A percentile compares a stretch with the other conserved stretches of the same genome.
Evolutionary conservation across 92 coral and sea anemone genomes (phyloP).

Genomic region (Paragorgia papillata): DNA sequence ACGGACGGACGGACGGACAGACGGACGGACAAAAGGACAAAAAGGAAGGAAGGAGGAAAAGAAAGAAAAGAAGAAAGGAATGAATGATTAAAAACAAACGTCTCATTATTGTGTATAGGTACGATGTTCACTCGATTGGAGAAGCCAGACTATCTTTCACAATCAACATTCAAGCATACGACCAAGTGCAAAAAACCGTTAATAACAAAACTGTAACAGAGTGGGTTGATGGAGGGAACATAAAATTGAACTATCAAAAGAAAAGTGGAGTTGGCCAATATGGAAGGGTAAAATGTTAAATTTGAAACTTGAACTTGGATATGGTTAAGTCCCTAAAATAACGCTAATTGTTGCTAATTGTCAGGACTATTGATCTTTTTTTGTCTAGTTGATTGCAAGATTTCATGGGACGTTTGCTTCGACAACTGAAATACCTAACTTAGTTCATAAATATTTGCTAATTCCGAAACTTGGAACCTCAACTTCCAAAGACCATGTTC

Average conservation of each 20-base stretch:
- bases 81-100: too few species aligned
- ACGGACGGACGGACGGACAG: too few species aligned
- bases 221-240: slow-evolving; percentile 97
- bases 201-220: slow-evolving; percentile 73
- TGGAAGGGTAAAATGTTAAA: slow-evolving; percentile 68
- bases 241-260: slow-evolving; percentile 74
- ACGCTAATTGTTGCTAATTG: too few species aligned
- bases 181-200: slow-evolving; percentile 64
- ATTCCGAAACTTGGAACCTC: slow-evolving; percentile 68
- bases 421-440: slow-evolving; percentile 80
- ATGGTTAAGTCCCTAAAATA: not conserved
- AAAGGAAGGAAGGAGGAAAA: too few species aligned
- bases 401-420: slow-evolving; percentile 89
- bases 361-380: too few species aligned
- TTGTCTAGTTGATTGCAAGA: slow-evolving; percentile 73
- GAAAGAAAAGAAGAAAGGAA: too few species aligned
- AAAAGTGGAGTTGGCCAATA: slow-evolving; percentile 82
- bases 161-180: slow-evolving; percentile 85
- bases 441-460: slow-evolving; percentile 66
- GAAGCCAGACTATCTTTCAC: slow-evolving; percentile 84
- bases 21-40: too few species aligned
- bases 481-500: slow-evolving; percentile 67
- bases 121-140: slow-evolving; percentile 81
- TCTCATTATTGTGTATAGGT: slow-evolving; percentile 54
- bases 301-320: not conserved